Conservation (phyloP, 2,797 vertebrate species). For the Sebastes steindachneri region DNA sequence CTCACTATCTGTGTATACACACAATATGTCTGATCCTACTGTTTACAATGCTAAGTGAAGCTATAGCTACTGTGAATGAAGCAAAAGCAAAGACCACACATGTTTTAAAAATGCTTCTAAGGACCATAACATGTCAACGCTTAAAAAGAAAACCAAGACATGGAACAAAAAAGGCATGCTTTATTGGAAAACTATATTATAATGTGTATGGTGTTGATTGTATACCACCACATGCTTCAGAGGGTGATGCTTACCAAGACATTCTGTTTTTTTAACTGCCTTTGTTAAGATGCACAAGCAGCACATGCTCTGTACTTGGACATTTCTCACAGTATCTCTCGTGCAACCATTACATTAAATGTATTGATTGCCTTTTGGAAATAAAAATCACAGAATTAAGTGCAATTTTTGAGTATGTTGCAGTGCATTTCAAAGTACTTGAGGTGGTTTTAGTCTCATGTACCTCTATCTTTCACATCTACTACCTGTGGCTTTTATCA, state of each 20-base stretch:
- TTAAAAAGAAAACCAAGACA: slow-evolving; percentile 54
- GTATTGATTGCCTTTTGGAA: slow-evolving; percentile 78
- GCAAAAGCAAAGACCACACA: slow-evolving; percentile 50
- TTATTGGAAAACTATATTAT: slow-evolving; percentile 63
- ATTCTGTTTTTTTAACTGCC: slow-evolving; percentile 40
- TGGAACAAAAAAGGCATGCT: slow-evolving; percentile 77
- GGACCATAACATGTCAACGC: slow-evolving; percentile 38
- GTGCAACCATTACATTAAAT: slow-evolving; percentile 74
- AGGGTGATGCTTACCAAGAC: slow-evolving; percentile 37
- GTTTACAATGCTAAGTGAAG: slow-evolving; percentile 31
- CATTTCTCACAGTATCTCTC: slow-evolving; percentile 53
- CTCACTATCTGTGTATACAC: slow-evolving; percentile 36
- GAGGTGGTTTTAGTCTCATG: background rate
- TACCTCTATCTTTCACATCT: background rate
- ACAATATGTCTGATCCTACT: slow-evolving; percentile 24
- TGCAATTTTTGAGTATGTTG: background rate
- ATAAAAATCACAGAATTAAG: slow-evolving; percentile 67
- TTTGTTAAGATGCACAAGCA: slow-evolving; percentile 45
- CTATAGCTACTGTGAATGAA: slow-evolving; percentile 68
- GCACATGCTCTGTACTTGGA: slow-evolving; percentile 60
- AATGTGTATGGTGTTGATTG: slow-evolving; percentile 76
- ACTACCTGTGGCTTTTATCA: slow-evolving; percentile 2
- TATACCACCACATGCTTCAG: slow-evolving; percentile 68
- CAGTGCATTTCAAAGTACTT: background rate
- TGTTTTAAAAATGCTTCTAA: slow-evolving; percentile 53